Evolutionary conservation across 2,113 vertebrate species (phyloP), one percentile per base, ranked within the genome.

Genomic region (Tapirus terrestris): DNA sequence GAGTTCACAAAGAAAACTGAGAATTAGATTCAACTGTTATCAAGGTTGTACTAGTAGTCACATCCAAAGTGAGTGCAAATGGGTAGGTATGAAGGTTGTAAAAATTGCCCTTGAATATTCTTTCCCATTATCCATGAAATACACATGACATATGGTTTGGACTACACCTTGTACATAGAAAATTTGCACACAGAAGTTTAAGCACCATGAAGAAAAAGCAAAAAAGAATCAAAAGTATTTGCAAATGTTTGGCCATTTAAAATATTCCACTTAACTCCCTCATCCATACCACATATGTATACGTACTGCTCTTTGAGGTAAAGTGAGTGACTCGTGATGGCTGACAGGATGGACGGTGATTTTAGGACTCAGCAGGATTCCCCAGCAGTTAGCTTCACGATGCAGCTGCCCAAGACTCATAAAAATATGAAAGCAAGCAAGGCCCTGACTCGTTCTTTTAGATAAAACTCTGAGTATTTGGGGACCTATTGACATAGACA

Each of bases 361-460:
- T 33, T 48, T 9, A 14, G 43, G 31, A 84, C 10, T 21, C 43
- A 8, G 61, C 6, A 6, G 2, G 31, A n/a, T 6, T 1, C 7
- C 31, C 31, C 3, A 4, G 43, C 29, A n/a, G 3, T 10, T 8
- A 10, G 7, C 29, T 17, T 21, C 0, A 5, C 8, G 0, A 14
- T 17, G 2, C 43, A 51, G 43, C 11, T 5, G 4, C 33, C 12
- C 31, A 13, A 17, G 31, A n/a, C 9, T 1, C 82, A n/a, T 7
- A 3, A 51, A 67, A 25, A 14, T 14, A 23, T 0, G 3, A 48
- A 0, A 16, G 4, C 4, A 8, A 51, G 43, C 2, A 20, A 8
- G 36, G 80, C 12, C 27, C 29, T 16, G 43, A 27, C 21, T 18
- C 12, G 9, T 20, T 29, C 23, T 36, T 70, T 16, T 25, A 36